These are phyloP conservation scores for Pangasianodon hypophthalmus DNA, from an alignment of 2,113 vertebrate species.

Conservation along the genomic window DNA sequence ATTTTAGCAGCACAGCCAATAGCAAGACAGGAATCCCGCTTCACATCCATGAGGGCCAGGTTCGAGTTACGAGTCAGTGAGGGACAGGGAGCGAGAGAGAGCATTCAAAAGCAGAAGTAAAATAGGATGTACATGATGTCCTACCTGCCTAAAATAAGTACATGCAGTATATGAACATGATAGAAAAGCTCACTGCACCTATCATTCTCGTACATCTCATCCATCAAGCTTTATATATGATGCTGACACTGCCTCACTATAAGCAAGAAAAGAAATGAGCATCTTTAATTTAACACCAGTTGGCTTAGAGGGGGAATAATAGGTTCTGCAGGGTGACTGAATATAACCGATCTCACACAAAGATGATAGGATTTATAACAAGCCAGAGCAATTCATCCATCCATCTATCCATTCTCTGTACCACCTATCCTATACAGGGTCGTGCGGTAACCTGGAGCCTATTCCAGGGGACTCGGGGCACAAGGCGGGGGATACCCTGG, in stretches of 20 bases:
- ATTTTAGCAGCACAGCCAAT: slow-evolving; percentile 72
- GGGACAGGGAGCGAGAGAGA: background rate
- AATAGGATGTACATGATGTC: slow-evolving; percentile 40
- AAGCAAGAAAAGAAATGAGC: too few relatives aligned
- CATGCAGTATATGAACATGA: background rate
- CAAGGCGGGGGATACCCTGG: too few relatives aligned
- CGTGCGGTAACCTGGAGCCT: too few relatives aligned
- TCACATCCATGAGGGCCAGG: slow-evolving; percentile 57
- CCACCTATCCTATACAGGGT: too few relatives aligned
- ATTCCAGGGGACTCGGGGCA: too few relatives aligned
- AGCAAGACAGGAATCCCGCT: slow-evolving; percentile 57
- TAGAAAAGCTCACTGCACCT: slow-evolving; percentile 26
- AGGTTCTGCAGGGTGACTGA: background rate
- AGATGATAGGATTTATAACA: background rate
- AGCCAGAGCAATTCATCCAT: background rate
- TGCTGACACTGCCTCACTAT: too few relatives aligned
- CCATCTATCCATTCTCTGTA: too few relatives aligned
- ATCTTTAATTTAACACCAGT: background rate
- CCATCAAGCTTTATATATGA: background rate
- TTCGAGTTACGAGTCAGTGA: slow-evolving; percentile 52
- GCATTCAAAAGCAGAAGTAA: background rate
- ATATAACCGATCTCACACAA: background rate
- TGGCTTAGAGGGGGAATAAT: background rate
- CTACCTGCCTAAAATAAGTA: slow-evolving; percentile 28
- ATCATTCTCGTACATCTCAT: background rate